Conservation (phyloP, 2,113 vertebrate genomes). For the Formicarius rufipectus region DNA sequence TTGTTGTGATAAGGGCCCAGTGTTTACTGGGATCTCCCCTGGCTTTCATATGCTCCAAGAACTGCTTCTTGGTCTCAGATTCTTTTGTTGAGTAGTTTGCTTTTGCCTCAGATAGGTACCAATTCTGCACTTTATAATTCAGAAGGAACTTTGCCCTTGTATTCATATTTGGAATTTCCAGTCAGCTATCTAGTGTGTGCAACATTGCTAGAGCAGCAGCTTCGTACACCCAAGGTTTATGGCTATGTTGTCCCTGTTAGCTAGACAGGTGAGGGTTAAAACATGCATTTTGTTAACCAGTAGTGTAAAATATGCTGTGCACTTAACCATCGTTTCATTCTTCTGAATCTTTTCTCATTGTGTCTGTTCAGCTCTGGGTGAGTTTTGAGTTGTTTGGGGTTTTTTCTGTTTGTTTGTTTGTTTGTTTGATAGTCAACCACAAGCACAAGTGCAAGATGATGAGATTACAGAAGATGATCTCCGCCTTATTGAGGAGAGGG, state of each 20-base stretch:
- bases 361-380: neutral
- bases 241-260: neutral
- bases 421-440: conserved; percentile 66
- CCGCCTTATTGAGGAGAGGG: conserved; percentile 90
- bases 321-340: neutral
- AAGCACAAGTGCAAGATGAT: conserved; percentile 85
- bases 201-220: neutral
- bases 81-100: neutral
- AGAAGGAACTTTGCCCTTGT: neutral
- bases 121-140: neutral
- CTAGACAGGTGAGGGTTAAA: neutral
- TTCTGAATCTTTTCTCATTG: neutral
- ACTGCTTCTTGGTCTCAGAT: neutral
- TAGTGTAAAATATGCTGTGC: neutral
- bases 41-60: neutral
- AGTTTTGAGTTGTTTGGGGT: too few relatives aligned
- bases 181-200: neutral
- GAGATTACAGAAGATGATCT: conserved; percentile 93
- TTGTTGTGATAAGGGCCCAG: neutral
- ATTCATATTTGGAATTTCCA: neutral
- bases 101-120: neutral
- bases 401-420: too few relatives aligned
- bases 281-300: neutral
- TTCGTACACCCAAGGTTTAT: neutral
- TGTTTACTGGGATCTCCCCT: neutral